These are phyloP conservation scores for Propithecus coquereli DNA, from an alignment of 2,113 vertebrate genomes.

Conservation along the genomic window DNA sequence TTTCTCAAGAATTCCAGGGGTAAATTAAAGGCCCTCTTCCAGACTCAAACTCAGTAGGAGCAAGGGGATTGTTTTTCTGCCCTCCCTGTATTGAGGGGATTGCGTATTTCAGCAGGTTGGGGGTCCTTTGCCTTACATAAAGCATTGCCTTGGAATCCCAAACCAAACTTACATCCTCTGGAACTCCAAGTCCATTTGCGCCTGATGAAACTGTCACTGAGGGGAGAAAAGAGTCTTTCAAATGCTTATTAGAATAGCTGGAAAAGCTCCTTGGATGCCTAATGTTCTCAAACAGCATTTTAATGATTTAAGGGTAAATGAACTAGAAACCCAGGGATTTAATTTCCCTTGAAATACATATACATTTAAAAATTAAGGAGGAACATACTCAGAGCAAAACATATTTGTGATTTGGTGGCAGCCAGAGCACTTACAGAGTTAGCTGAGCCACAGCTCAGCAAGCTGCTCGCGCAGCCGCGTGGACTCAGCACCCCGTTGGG, in stretches of 20 bases:
- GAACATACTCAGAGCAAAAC: conserved; percentile 25
- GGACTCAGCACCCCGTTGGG: accelerated
- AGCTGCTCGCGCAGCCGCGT: accelerated
- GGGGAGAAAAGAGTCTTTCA: neutral
- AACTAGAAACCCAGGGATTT: conserved; percentile 70
- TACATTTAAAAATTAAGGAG: conserved; percentile 66
- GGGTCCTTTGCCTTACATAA: neutral
- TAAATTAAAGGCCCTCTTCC: neutral
- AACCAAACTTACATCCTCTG: neutral
- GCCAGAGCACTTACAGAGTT: neutral
- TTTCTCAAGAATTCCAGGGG: neutral
- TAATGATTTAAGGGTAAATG: conserved; percentile 74
- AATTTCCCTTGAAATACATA: conserved; percentile 77
- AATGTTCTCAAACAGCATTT: conserved; percentile 70
- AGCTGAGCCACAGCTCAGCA: neutral
- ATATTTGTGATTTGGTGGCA: neutral
- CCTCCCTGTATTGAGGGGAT: neutral
- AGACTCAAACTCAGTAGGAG: neutral
- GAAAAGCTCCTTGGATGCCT: conserved; percentile 40
- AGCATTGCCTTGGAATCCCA: neutral
- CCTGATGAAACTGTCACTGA: neutral
- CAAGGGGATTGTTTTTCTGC: neutral
- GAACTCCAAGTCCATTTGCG: neutral
- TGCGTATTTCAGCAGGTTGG: neutral
- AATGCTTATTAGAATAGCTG: neutral